Percentiles rank a stretch among this genome's conserved stretches.
Evolutionary conservation across 2,797 vertebrate genomes (phyloP).

Genomic region (Muscicapa comitata): DNA sequence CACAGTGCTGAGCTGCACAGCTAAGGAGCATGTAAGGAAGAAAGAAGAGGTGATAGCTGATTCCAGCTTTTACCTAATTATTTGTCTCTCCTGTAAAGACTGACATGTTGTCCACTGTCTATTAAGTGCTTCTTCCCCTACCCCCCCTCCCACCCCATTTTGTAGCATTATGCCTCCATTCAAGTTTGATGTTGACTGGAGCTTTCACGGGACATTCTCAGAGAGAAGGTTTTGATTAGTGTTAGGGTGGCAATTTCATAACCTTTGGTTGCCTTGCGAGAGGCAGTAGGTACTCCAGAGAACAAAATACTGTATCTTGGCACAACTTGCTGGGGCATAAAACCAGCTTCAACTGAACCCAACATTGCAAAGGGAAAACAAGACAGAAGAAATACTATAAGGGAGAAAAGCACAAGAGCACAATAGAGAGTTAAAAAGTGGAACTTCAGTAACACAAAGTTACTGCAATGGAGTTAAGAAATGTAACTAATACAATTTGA

Average conservation of each 20-base stretch:
- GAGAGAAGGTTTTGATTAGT: not conserved
- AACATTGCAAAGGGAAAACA: not conserved
- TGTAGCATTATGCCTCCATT: not conserved
- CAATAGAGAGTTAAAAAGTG: not conserved
- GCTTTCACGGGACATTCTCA: not conserved
- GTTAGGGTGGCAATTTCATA: not conserved
- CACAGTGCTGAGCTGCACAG: not conserved
- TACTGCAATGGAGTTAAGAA: not conserved
- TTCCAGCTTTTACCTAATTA: not conserved
- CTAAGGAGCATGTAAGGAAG: not conserved
- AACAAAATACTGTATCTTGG: not conserved
- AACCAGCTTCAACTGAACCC: not conserved
- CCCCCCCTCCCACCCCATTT: not conserved
- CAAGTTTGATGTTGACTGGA: not conserved
- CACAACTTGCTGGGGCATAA: not conserved
- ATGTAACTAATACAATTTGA: not conserved
- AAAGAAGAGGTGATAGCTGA: not conserved
- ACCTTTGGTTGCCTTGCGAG: not conserved
- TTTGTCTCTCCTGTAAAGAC: not conserved
- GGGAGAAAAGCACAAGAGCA: accelerated
- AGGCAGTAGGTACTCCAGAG: not conserved
- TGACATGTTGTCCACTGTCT: not conserved
- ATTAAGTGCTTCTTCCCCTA: not conserved
- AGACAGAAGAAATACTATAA: not conserved
- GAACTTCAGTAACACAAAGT: not conserved